Evolutionary conservation across 2,888 invertebrate genomes (phyloP), one percentile per base, ranked within the genome.

Genomic region (Lampropteryx suffumata): DNA sequence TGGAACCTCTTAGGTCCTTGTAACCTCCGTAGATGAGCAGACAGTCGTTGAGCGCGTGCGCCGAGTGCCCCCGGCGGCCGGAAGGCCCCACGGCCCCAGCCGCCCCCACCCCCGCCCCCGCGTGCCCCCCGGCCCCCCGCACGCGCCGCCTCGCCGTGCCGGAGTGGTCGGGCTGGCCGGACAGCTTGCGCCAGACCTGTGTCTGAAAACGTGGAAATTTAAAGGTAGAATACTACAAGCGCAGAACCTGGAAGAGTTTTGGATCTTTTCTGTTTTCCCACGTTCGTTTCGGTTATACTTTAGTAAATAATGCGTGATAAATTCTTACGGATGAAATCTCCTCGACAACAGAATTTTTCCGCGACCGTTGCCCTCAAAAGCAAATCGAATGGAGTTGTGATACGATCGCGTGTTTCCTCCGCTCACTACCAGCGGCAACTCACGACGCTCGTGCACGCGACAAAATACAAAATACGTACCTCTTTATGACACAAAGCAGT

Each of bases 21-120:
- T 96, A 97, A 3, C 97, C 97, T 3, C 97, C 97, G 79, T 96
- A 97, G 59, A 97, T 91, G 54, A 96, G 91, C 94, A 97, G 95
- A 62, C 93, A 92, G 61, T 95, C 94, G 54, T 93, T 92, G 71
- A 95, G 94, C 35, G 96, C 93, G 50, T 96, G 92, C 10, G 97
- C 95, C 0, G 95, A 93, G 84, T 97, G 97, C 0, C 96, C 96
- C 48, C 97, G 90, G 28, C 97, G 90, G 1, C 96, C 96, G 64
- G 93, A 92, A n/a, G 96, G 96, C 1, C 69, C 91, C 29, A 43
- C 61, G 4, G 94, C 94, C 36, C 91, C 26, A 10, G 11, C 80
- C 21, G 70, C 56, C 14, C 50, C 56, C n/a, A n/a, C n/a, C n/a
- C 58, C 4, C 7, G 9, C 59, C 3, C 51, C 67, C 1, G 94